Conservation (phyloP, 1,140 invertebrate genomes). For the Drosophila baimaii region DNA sequence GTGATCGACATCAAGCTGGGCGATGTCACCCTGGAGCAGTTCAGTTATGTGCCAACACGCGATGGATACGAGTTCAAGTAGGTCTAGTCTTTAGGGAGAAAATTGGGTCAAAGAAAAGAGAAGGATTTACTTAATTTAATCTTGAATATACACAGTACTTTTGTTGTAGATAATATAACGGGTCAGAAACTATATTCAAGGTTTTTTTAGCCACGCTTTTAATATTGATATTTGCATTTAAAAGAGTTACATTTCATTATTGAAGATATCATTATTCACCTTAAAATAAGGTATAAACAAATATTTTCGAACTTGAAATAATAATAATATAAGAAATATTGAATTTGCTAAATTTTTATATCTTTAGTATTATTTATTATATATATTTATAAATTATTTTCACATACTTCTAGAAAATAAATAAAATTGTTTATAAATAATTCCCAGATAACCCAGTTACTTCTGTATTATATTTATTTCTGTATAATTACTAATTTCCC, state of each 20-base stretch:
- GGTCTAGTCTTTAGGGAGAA: slow-evolving; percentile 5
- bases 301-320: too few relatives aligned
- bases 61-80: slow-evolving; percentile 75
- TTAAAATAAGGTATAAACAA: too few relatives aligned
- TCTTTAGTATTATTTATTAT: too few relatives aligned
- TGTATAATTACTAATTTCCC: not conserved
- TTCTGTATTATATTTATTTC: not conserved
- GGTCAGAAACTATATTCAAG: too few relatives aligned
- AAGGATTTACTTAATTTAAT: not conserved
- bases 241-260: not conserved
- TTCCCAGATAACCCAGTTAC: not conserved
- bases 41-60: slow-evolving; percentile 70
- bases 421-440: not conserved
- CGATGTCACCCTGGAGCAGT: slow-evolving; percentile 72
- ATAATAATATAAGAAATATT: too few relatives aligned
- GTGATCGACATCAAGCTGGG: slow-evolving; percentile 75
- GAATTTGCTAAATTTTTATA: too few relatives aligned
- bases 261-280: too few relatives aligned
- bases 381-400: not conserved
- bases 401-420: not conserved
- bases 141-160: not conserved
- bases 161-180: too few relatives aligned
- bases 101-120: not conserved
- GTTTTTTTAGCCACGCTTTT: too few relatives aligned
- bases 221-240: not conserved